These are phyloP conservation scores for Meloidogyne floridensis DNA, from an alignment of 1,140 invertebrate species.

Conservation along the genomic window DNA sequence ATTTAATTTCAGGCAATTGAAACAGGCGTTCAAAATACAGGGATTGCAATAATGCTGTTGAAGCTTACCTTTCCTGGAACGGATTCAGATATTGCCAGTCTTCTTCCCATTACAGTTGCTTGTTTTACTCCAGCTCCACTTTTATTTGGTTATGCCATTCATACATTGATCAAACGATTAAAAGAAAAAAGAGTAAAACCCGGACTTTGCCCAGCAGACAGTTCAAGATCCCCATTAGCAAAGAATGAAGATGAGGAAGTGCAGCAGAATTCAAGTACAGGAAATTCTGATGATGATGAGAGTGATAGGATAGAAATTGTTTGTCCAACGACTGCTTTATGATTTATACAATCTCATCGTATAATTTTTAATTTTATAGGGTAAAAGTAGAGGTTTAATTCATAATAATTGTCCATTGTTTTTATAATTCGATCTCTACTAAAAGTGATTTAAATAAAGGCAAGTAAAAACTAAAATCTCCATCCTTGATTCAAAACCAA, in stretches of 20 bases:
- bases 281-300: neutral
- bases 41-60: conserved; percentile 84
- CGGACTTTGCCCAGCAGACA: neutral
- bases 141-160: conserved; percentile 63
- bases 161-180: conserved; percentile 52
- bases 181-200: conserved; percentile 30
- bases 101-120: conserved; percentile 83
- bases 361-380: neutral
- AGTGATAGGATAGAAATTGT: conserved; percentile 11
- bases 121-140: conserved; percentile 90
- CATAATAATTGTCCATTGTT: neutral
- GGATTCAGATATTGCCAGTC: conserved; percentile 68
- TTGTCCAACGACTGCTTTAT: conserved; percentile 1
- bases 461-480: too few relatives aligned
- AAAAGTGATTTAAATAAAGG: neutral
- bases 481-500: too few relatives aligned
- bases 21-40: conserved; percentile 93
- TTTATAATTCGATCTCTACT: neutral
- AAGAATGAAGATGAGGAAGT: neutral
- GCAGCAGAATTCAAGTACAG: neutral
- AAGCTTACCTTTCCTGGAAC: conserved; percentile 68
- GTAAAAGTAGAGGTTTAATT: neutral
- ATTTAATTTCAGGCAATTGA: conserved; percentile 74
- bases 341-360: neutral
- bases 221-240: neutral